phyloP scores from a whole-genome alignment of 1,140 invertebrate species.

The Leucophenga varia region DNA sequence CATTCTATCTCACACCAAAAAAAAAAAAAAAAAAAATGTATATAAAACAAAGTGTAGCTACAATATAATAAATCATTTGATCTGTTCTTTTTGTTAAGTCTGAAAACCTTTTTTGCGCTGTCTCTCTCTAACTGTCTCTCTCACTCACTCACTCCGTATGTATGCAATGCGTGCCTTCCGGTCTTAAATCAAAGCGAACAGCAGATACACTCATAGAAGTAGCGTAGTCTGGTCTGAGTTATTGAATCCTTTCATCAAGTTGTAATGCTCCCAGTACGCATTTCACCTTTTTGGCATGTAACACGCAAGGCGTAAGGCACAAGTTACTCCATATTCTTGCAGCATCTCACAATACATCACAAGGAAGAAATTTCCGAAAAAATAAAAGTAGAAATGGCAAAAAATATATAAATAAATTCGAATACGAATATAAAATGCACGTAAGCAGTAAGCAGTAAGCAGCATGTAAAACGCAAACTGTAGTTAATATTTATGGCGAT shows the following conservation, averaged over 20 bases:
- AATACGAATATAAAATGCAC: neutral
- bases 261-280: no score
- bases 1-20: no score
- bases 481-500: conserved; percentile 54
- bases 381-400: no score
- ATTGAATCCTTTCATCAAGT: conserved; percentile 5
- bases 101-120: neutral
- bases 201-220: conserved; percentile 18
- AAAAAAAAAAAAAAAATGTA: no score
- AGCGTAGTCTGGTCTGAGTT: neutral
- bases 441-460: no score
- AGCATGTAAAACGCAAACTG: no score
- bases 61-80: conserved; percentile 48
- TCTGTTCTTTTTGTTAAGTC: conserved; percentile 34
- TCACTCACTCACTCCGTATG: neutral
- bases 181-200: conserved; percentile 48
- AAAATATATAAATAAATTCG: neutral
- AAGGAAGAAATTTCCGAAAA: no score
- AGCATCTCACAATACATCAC: neutral
- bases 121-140: neutral
- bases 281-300: no score
- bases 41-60: no score
- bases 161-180: conserved; percentile 43
- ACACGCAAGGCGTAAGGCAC: no score
- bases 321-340: conserved; percentile 1